Percentiles rank a stretch among this genome's conserved stretches.
These are phyloP conservation scores for Urechis unicinctus DNA, from an alignment of 2,888 invertebrate species.

Conservation along the genomic window DNA sequence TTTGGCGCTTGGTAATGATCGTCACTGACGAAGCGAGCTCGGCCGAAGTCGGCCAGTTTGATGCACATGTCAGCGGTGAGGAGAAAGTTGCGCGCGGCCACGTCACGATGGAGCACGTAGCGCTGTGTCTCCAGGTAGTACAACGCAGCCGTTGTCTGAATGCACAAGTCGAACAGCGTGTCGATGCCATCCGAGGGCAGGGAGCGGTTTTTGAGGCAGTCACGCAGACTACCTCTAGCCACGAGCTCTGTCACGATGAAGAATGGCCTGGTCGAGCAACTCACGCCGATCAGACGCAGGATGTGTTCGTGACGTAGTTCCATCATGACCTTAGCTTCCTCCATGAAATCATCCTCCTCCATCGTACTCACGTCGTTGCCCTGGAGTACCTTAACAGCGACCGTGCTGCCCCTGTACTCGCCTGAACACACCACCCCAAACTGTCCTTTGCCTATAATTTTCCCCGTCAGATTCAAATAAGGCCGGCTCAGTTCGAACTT, in stretches of 20 bases:
- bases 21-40: constrained; percentile 22
- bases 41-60: constrained; percentile 23
- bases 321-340: constrained; percentile 23
- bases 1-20: constrained; percentile 20
- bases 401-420: constrained; percentile 13
- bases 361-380: constrained; percentile 11
- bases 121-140: constrained; percentile 20
- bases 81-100: constrained; percentile 22
- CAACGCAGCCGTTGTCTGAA: constrained; percentile 22
- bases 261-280: constrained; percentile 20
- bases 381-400: constrained; percentile 24
- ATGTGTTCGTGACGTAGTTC: constrained; percentile 20
- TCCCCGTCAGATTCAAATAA: constrained; percentile 15
- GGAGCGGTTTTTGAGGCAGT: constrained; percentile 15
- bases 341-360: constrained; percentile 25
- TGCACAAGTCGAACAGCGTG: constrained; percentile 21
- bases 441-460: constrained; percentile 19
- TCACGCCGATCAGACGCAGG: constrained; percentile 20
- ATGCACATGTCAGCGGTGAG: constrained; percentile 19
- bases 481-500: constrained; percentile 17
- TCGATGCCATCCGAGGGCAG: constrained; percentile 20
- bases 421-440: constrained; percentile 23
- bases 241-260: constrained; percentile 22
- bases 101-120: constrained; percentile 22
- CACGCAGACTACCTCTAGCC: constrained; percentile 19